Evolutionary conservation across 1,140 invertebrate genomes (phyloP).

Genomic region (Magallana gigas): DNA sequence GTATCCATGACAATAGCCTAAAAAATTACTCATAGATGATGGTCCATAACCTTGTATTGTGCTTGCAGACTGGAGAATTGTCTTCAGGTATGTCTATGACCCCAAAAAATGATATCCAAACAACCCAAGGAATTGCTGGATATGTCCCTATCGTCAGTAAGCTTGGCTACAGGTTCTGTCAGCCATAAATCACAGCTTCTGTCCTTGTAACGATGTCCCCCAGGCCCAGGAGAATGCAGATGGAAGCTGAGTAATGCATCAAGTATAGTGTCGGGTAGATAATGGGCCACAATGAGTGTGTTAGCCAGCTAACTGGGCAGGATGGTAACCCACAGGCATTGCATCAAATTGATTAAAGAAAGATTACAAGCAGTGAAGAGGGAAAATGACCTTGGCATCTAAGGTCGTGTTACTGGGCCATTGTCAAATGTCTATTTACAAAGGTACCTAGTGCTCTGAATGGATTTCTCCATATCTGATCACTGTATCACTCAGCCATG

Average conservation of each 20-base stretch:
- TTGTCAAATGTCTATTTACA: neutral
- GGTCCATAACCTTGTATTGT: slow-evolving; percentile 11
- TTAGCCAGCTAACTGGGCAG: neutral
- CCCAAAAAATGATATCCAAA: neutral
- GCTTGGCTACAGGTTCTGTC: neutral
- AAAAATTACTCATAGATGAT: slow-evolving; percentile 7
- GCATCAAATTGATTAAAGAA: slow-evolving; percentile 1
- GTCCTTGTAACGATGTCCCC: slow-evolving; percentile 1
- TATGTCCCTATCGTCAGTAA: neutral
- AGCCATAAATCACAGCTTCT: neutral
- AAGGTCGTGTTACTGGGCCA: slow-evolving; percentile 29
- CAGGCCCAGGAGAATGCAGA: neutral
- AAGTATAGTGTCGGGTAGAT: slow-evolving; percentile 18
- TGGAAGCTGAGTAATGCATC: slow-evolving; percentile 18
- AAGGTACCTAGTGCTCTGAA: neutral
- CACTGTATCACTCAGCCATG: too few relatives aligned
- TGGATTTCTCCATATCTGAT: too few relatives aligned
- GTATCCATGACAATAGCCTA: slow-evolving; percentile 19
- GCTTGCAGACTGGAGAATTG: neutral
- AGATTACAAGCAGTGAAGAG: neutral
- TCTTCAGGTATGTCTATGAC: slow-evolving; percentile 25
- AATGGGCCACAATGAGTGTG: neutral
- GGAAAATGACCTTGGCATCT: slow-evolving; percentile 4
- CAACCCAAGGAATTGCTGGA: neutral
- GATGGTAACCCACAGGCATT: neutral